Conservation (phyloP, 2,888 invertebrate species). For the Lymantria monacha region DNA sequence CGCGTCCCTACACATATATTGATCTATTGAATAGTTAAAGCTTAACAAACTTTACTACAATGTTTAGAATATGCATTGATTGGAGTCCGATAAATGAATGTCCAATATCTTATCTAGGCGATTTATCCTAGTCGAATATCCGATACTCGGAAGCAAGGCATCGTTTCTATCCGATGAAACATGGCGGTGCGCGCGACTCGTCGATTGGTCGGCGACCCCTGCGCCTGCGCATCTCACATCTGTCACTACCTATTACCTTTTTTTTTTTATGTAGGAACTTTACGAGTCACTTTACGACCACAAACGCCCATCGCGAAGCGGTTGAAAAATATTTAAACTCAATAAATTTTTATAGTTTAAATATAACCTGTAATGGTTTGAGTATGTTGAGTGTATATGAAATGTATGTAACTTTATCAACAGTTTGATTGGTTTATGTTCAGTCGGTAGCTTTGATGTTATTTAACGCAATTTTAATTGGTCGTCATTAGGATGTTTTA, state of each 20-base stretch:
- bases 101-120: slow-evolving; percentile 25
- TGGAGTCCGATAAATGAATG: neutral
- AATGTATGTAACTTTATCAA: slow-evolving; percentile 58
- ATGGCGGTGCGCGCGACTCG: slow-evolving; percentile 42
- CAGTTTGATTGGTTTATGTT: slow-evolving; percentile 45
- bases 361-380: slow-evolving; percentile 57
- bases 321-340: slow-evolving; percentile 71
- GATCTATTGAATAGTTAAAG: no score
- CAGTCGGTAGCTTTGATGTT: slow-evolving; percentile 51
- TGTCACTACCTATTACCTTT: slow-evolving; percentile 56
- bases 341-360: slow-evolving; percentile 64
- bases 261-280: slow-evolving; percentile 52
- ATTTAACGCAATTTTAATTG: slow-evolving; percentile 46
- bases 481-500: slow-evolving; percentile 35
- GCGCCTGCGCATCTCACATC: slow-evolving; percentile 47
- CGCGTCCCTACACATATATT: no score
- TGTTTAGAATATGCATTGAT: no score
- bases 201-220: slow-evolving; percentile 40
- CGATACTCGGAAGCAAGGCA: slow-evolving; percentile 39
- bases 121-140: slow-evolving; percentile 40
- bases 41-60: no score
- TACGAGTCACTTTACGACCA: slow-evolving; percentile 43
- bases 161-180: slow-evolving; percentile 34
- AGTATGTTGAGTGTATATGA: slow-evolving; percentile 53
- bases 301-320: slow-evolving; percentile 50